Evolutionary conservation across 2,888 invertebrate genomes (phyloP).

Genomic region (Callyntrura sp.): DNA sequence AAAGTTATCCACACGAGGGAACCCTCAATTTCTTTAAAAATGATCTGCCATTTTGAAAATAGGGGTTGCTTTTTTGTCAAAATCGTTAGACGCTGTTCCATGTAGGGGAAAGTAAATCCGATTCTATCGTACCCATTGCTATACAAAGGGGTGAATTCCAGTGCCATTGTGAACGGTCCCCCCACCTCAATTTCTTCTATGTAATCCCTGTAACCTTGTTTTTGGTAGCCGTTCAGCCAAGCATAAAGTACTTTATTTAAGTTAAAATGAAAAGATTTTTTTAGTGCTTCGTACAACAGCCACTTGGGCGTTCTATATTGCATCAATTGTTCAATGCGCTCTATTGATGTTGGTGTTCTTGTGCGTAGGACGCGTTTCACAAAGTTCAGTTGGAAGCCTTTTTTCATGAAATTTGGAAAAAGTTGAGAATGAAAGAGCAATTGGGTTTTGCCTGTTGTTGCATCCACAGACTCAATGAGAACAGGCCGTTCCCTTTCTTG

Average conservation of each 20-base stretch:
- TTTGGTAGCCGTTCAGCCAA: conserved; percentile 42
- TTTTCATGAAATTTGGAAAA: conserved; percentile 34
- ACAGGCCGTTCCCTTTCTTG: background rate
- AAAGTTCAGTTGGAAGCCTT: conserved; percentile 14
- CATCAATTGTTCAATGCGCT: background rate
- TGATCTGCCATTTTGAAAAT: conserved; percentile 55
- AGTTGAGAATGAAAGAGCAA: background rate
- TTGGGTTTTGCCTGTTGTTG: background rate
- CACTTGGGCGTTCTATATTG: background rate
- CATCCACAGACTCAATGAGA: conserved; percentile 4
- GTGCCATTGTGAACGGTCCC: conserved; percentile 35
- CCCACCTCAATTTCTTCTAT: conserved; percentile 27
- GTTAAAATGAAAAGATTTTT: background rate
- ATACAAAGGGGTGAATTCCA: conserved; percentile 24
- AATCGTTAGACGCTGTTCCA: conserved; percentile 1
- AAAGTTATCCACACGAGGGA: background rate
- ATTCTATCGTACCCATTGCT: background rate
- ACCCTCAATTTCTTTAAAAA: conserved; percentile 24
- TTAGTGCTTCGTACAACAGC: background rate
- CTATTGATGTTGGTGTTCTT: background rate
- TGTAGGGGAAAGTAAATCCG: conserved; percentile 38
- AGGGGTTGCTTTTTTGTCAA: conserved; percentile 8
- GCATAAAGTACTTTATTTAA: background rate
- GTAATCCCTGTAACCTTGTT: conserved; percentile 9
- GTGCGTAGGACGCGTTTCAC: conserved; percentile 10